Conservation (phyloP, 1,140 invertebrate genomes). For the Drosophila lini region DNA sequence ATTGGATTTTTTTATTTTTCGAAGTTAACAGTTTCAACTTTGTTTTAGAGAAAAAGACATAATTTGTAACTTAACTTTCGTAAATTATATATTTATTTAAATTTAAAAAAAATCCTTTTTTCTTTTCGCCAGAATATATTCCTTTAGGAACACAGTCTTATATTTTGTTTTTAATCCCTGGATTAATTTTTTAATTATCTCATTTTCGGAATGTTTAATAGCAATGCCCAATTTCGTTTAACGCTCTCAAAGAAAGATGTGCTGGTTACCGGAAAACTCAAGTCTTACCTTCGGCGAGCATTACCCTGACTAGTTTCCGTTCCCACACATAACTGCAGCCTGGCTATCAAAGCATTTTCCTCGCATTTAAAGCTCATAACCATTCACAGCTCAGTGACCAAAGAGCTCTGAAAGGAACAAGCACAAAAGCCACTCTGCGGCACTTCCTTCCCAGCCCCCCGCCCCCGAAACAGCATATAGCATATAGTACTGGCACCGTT, state of each 20-base stretch:
- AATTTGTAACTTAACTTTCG: no score
- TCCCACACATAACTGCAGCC: slow-evolving; percentile 25
- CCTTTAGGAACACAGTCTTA: no score
- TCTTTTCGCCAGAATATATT: no score
- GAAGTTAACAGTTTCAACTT: no score
- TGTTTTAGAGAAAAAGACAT: no score
- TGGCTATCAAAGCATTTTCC: slow-evolving; percentile 40
- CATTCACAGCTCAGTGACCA: slow-evolving; percentile 71
- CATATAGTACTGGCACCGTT: background rate
- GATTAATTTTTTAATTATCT: background rate
- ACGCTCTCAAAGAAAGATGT: background rate
- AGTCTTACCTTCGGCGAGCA: slow-evolving; percentile 1
- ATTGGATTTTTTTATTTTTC: no score
- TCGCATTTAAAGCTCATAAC: slow-evolving; percentile 60
- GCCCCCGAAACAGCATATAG: background rate
- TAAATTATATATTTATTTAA: no score
- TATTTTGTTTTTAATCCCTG: background rate
- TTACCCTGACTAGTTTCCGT: slow-evolving; percentile 18
- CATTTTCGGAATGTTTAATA: background rate
- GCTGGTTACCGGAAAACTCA: background rate
- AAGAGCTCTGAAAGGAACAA: slow-evolving; percentile 61
- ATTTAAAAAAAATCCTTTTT: no score
- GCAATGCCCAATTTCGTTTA: background rate
- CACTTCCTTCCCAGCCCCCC: slow-evolving; percentile 21
- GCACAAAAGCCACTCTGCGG: slow-evolving; percentile 54